Conservation (phyloP, 2,113 vertebrate species). For the Mesitornis unicolor region DNA sequence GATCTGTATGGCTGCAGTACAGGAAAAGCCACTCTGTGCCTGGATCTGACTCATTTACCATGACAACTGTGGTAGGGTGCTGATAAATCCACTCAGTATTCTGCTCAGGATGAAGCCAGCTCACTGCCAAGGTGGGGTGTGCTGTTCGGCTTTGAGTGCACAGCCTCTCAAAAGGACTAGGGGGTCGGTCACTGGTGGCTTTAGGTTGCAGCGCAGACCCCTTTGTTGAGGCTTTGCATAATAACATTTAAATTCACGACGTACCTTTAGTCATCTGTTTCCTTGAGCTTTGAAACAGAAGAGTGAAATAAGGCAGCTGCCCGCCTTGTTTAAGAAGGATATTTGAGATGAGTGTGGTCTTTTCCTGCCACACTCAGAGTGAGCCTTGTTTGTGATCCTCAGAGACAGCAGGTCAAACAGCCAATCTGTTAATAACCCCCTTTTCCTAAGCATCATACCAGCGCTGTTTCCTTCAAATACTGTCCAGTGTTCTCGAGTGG, state of each 20-base stretch:
- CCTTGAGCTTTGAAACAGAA: not conserved
- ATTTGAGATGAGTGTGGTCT: not conserved
- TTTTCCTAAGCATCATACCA: not conserved
- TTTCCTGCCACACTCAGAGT: not conserved
- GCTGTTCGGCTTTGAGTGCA: not conserved
- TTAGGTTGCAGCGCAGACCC: not conserved
- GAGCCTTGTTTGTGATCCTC: not conserved
- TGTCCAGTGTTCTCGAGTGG: not conserved
- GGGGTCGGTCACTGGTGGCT: accelerated
- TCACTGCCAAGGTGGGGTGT: not conserved
- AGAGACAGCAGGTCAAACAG: not conserved
- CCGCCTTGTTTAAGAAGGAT: not conserved
- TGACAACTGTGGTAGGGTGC: not conserved
- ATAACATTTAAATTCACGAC: not conserved
- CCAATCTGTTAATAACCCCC: not conserved
- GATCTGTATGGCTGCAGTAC: not conserved
- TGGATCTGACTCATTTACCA: not conserved
- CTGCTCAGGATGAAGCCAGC: not conserved
- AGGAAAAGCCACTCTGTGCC: not conserved
- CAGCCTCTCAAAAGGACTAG: not conserved
- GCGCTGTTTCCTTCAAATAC: not conserved
- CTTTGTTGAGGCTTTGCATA: not conserved
- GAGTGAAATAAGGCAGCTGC: not conserved
- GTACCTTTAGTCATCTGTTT: not conserved
- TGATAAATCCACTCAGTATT: not conserved